A percentile compares a stretch with the other conserved stretches of the same genome.
Conservation (phyloP, 2,113 vertebrate species). For the Hippocampus comes region DNA sequence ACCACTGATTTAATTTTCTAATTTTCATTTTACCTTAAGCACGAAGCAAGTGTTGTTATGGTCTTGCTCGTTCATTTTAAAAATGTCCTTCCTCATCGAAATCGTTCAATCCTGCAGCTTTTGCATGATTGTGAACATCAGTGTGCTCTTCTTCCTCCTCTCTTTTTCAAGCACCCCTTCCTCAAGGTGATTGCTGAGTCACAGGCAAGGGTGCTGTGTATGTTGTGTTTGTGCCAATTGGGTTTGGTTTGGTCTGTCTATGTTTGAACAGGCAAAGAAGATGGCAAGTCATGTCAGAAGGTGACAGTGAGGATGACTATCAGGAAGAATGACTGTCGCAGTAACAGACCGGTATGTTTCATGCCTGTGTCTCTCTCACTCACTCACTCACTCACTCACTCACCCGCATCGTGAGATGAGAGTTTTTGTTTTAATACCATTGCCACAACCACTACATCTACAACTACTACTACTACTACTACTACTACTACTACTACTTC, state of each 20-base stretch:
- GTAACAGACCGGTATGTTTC: slow-evolving; percentile 84
- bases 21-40: no score
- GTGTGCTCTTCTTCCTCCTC: background rate
- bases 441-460: no score
- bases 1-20: no score
- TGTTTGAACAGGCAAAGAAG: slow-evolving; percentile 86
- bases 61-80: background rate
- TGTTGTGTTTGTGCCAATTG: background rate
- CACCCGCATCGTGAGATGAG: no score
- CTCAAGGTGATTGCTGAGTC: background rate
- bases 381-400: background rate
- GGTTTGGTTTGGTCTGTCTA: slow-evolving; percentile 13
- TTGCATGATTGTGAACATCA: slow-evolving; percentile 20
- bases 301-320: slow-evolving; percentile 98
- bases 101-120: slow-evolving; percentile 4
- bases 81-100: background rate
- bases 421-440: no score
- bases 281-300: slow-evolving; percentile 96
- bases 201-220: background rate
- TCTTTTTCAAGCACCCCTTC: background rate
- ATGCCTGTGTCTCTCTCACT: background rate
- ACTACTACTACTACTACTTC: no score
- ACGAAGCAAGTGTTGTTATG: no score
- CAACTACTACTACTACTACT: no score
- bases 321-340: slow-evolving; percentile 95